Base-by-base conservation (phyloP, 2,797 vertebrate species). In the Enteromius trimaculatus region DNA sequence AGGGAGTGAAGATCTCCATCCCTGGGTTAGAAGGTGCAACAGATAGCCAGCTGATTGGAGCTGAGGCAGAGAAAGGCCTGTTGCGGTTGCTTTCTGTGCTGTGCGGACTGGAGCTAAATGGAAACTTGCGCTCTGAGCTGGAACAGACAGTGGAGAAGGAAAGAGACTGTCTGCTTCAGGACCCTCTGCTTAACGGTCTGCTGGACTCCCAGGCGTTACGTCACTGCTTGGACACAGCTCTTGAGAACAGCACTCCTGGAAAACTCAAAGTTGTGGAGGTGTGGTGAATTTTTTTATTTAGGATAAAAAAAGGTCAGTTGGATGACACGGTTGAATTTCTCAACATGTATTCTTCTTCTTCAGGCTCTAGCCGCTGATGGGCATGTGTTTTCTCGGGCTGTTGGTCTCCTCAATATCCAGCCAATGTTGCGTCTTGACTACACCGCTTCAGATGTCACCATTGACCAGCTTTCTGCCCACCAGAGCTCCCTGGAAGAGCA, bases 231-330 rank as follows among this genome's bases (percentile, higher is more conserved):
- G 97, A 96, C 90, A 94, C 93, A 0, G 91, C 92, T 0, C 16
- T 97, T 90, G 98, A 99, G 87, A 99, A 99, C 90, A 85, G 89
- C 75, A 85, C 47, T 0, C 90, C 94, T 19, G 92, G 90, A 19
- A 94, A 88, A 89, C 94, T 98, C 88, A 97, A 95, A 92, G 95
- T 98, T 76, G 76, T 97, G 29, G 98, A 99, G 96, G 98, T 99
- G 86, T 85, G 80, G 0, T 31, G 1, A 34, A 26, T 66, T 2
- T 14, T 14, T 42, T 31, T 51, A 16, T 10, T 80, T 68, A 16
- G 31, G 75, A 34, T 44, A 7, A 44, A 62, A 69, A 37, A 3
- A 16, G 0, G 13, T 21, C 8, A 39, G 31, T 29, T 44, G 5
- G n/a, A 80, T 3, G 14, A 39, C 49, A 13, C 6, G 17, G 1